Base-by-base conservation (phyloP, 2,888 invertebrate species). In the Tenthredo mesomela region DNA sequence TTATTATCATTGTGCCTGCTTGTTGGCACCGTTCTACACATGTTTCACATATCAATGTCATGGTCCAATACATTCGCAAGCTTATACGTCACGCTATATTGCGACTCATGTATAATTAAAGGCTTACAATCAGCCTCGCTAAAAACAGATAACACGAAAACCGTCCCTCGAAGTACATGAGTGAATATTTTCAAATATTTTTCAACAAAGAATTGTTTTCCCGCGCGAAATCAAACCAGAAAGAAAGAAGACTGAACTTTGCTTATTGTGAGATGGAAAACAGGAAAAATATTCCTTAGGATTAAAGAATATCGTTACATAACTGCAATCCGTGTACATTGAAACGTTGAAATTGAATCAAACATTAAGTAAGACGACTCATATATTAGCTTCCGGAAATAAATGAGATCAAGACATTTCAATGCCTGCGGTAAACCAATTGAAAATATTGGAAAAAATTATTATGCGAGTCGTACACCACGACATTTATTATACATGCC, bases 371-470 rank as follows among this genome's bases (percentile, higher is more conserved):
- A 71, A 40, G 25, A 40, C 2, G 71, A 10, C 70, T 18, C 70
- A 43, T 67, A 67, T 18, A 33, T 73, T 21, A 12, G 21, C 71
- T 73, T 73, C 40, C 43, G 43, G 21, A 40, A 33, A 77, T 33
- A 77, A 77, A 50, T 54, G 3, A 54, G 54, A 77, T 67, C 33
- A 67, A 15, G 67, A 25, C 67, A 18, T 67, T 33, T 1, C n/a
- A 18, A 33, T 43, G 12, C 71, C 4, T 73, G 21, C n/a, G n/a
- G n/a, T 73, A 40, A 73, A 15, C 71, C 43, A 73, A 73, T 71
- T 71, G 37, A 43, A 73, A 43, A 10, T 10, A 73, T 5, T 40
- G 40, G 2, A 25, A 29, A n/a, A n/a, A 75, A 75, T 37, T 6
- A 21, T 15, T 77, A 37, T 77, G n/a, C 18, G 29, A 77, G 33